Conservation (phyloP, 2,113 vertebrate species). For the Labeo rohita region DNA sequence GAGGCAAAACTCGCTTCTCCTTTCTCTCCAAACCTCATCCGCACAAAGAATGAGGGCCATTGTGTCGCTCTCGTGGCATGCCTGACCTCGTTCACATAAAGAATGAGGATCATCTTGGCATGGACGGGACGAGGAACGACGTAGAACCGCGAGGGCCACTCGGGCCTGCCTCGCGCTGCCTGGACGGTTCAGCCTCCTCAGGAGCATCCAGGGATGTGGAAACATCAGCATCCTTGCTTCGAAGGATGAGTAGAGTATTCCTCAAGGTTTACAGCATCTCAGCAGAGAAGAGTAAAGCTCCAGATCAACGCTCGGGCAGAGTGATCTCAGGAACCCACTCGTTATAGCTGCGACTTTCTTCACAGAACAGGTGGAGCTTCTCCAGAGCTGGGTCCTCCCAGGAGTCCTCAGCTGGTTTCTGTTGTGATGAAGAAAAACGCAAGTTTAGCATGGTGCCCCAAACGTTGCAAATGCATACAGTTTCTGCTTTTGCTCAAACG, state of each 20-base stretch:
- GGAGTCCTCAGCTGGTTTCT: slow-evolving; percentile 75
- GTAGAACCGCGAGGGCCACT: slow-evolving; percentile 61
- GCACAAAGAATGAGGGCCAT: slow-evolving; percentile 83
- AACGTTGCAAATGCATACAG: not conserved
- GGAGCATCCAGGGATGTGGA: slow-evolving; percentile 77
- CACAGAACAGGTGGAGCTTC: slow-evolving; percentile 82
- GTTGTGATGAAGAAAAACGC: slow-evolving; percentile 40
- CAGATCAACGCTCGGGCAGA: slow-evolving; percentile 75
- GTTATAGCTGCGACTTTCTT: slow-evolving; percentile 76
- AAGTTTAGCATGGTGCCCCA: slow-evolving; percentile 1
- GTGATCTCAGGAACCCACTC: slow-evolving; percentile 82
- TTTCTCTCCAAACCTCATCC: slow-evolving; percentile 84
- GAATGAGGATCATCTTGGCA: slow-evolving; percentile 78
- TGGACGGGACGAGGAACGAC: slow-evolving; percentile 73
- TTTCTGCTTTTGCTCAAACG: not conserved
- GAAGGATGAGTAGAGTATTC: slow-evolving; percentile 73
- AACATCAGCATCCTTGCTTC: slow-evolving; percentile 67
- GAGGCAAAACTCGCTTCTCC: slow-evolving; percentile 72
- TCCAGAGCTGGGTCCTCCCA: slow-evolving; percentile 80
- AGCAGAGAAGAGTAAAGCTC: slow-evolving; percentile 51
- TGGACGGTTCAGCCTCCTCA: slow-evolving; percentile 73
- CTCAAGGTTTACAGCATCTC: slow-evolving; percentile 66
- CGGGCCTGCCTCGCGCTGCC: slow-evolving; percentile 70
- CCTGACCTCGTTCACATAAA: slow-evolving; percentile 79
- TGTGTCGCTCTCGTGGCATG: slow-evolving; percentile 73